Evolutionary conservation across 1,140 invertebrate genomes (phyloP).

Genomic region (Drosophila micromelanica): DNA sequence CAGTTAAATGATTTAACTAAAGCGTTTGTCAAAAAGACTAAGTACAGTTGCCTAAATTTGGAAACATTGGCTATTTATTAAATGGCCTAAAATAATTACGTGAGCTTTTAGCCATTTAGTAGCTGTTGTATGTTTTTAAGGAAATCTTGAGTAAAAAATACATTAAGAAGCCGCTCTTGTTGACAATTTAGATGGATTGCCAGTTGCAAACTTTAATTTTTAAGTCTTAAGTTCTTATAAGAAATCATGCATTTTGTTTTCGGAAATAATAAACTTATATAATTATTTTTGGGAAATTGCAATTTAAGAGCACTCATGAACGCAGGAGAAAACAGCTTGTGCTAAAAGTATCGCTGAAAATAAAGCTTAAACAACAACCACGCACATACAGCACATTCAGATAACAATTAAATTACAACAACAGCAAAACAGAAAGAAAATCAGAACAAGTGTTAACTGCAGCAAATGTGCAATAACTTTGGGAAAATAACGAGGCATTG

Average conservation of each 20-base stretch:
- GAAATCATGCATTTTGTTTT: too few species aligned
- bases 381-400: slow-evolving; percentile 22
- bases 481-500: slow-evolving; percentile 58
- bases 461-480: slow-evolving; percentile 67
- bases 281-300: background rate
- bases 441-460: slow-evolving; percentile 69
- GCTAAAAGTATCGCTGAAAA: slow-evolving; percentile 1
- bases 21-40: slow-evolving; percentile 6
- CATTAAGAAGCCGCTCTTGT: background rate
- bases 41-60: slow-evolving; percentile 21
- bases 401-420: slow-evolving; percentile 62
- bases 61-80: slow-evolving; percentile 59
- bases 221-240: too few species aligned
- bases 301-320: background rate
- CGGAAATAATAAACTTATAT: background rate
- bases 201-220: too few species aligned
- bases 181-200: background rate
- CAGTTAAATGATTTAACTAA: slow-evolving; percentile 43
- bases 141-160: background rate
- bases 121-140: slow-evolving; percentile 25
- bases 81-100: slow-evolving; percentile 43
- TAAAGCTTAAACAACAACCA: slow-evolving; percentile 25
- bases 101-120: slow-evolving; percentile 35
- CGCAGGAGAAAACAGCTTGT: background rate
- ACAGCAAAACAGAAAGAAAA: slow-evolving; percentile 33